These are phyloP conservation scores for Grallaria varia DNA, from an alignment of 2,113 vertebrate species.

Conservation along the genomic window DNA sequence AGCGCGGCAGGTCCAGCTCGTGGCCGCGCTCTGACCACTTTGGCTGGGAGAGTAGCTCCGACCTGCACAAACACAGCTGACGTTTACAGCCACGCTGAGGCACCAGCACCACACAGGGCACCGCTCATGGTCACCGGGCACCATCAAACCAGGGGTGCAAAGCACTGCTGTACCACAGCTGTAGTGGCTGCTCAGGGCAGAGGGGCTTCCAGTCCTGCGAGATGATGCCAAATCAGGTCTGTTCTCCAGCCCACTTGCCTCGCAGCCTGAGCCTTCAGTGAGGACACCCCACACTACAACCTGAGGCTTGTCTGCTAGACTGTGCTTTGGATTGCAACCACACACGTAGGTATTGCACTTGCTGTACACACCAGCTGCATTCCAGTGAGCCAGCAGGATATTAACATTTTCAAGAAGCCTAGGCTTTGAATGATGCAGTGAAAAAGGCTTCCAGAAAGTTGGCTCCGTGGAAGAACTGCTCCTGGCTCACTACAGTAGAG, in stretches of 20 bases:
- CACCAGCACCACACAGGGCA: neutral
- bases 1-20: neutral
- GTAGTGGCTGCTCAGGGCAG: fast-evolving
- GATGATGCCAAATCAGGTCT: fast-evolving
- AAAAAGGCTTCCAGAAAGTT: slow-evolving; percentile 28
- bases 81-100: neutral
- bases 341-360: neutral
- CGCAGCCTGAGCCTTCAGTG: neutral
- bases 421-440: slow-evolving; percentile 47
- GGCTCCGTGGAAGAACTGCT: neutral
- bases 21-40: fast-evolving
- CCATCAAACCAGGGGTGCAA: fast-evolving
- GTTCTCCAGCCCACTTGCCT: neutral
- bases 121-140: fast-evolving
- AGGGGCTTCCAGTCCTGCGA: neutral
- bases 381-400: slow-evolving; percentile 16
- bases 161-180: fast-evolving
- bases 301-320: neutral
- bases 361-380: slow-evolving; percentile 6
- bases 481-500: neutral
- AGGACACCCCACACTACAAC: neutral
- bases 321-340: neutral
- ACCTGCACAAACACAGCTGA: fast-evolving
- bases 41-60: neutral
- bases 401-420: slow-evolving; percentile 39